Conservation (phyloP, 2,797 vertebrate species). For the Myiotriccus ornatus region DNA sequence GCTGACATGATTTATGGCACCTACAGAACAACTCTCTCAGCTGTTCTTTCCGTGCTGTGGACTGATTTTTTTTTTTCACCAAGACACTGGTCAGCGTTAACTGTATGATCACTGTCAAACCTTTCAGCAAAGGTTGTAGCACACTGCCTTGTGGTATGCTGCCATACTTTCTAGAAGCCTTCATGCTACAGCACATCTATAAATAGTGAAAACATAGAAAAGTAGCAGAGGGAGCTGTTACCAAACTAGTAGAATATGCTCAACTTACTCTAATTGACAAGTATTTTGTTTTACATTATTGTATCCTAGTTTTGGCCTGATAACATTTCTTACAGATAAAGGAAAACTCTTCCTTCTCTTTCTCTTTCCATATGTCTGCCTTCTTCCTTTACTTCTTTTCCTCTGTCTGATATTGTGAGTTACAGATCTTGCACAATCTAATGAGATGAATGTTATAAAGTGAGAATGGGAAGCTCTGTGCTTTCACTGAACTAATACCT, state of each 20-base stretch:
- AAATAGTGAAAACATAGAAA: neutral
- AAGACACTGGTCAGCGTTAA: neutral
- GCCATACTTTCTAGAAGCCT: neutral
- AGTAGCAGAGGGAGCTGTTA: neutral
- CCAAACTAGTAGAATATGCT: neutral
- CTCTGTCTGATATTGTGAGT: neutral
- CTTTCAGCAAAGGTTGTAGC: neutral
- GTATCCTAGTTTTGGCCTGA: neutral
- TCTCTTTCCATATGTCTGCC: neutral
- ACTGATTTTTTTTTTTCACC: neutral
- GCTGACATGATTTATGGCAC: neutral
- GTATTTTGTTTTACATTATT: neutral
- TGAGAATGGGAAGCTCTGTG: neutral
- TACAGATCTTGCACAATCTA: neutral
- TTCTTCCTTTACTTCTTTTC: neutral
- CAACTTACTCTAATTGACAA: neutral
- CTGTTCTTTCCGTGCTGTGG: neutral
- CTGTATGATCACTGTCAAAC: neutral
- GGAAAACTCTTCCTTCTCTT: neutral
- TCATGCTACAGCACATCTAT: neutral
- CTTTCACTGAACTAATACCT: neutral
- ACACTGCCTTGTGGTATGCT: neutral
- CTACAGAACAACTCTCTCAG: neutral
- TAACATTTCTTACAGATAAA: neutral
- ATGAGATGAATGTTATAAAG: conserved; percentile 8